phyloP scores from a whole-genome alignment of 2,113 vertebrate genomes.

The Scomber colias region DNA sequence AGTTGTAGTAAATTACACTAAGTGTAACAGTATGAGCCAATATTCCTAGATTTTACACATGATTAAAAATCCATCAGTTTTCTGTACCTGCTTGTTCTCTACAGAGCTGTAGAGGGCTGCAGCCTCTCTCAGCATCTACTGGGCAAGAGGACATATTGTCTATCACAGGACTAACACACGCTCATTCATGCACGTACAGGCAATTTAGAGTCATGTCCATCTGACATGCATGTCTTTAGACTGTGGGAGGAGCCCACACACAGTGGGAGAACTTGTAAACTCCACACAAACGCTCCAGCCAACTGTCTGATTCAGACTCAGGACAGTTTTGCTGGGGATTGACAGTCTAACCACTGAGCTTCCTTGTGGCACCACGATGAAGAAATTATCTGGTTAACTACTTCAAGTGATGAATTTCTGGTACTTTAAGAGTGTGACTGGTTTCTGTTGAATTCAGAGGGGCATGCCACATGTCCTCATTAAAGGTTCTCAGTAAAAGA shows the following conservation, averaged over 20 bases:
- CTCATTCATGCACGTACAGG: not conserved
- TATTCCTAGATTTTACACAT: slow-evolving; percentile 15
- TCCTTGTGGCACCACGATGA: not conserved
- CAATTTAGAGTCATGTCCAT: not conserved
- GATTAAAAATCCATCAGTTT: slow-evolving; percentile 14
- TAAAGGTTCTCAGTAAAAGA: not conserved
- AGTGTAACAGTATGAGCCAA: slow-evolving; percentile 13
- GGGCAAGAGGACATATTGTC: not conserved
- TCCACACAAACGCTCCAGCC: no score
- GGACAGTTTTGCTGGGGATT: not conserved
- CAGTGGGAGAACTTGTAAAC: not conserved
- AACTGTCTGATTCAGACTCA: not conserved
- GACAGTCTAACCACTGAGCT: not conserved
- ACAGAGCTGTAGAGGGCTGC: not conserved
- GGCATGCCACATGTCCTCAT: not conserved
- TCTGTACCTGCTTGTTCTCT: not conserved
- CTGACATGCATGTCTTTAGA: slow-evolving; percentile 10
- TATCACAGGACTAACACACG: not conserved
- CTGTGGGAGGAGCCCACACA: not conserved
- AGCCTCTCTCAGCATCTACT: slow-evolving; percentile 31
- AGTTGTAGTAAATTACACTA: not conserved
- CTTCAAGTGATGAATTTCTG: not conserved
- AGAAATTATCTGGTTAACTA: not conserved
- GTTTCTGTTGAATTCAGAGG: not conserved
- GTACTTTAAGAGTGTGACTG: not conserved